A percentile compares a stretch with the other conserved stretches of the same genome.
These are phyloP conservation scores for Heterodera carotae DNA, from an alignment of 1,140 invertebrate species.

Conservation along the genomic window DNA sequence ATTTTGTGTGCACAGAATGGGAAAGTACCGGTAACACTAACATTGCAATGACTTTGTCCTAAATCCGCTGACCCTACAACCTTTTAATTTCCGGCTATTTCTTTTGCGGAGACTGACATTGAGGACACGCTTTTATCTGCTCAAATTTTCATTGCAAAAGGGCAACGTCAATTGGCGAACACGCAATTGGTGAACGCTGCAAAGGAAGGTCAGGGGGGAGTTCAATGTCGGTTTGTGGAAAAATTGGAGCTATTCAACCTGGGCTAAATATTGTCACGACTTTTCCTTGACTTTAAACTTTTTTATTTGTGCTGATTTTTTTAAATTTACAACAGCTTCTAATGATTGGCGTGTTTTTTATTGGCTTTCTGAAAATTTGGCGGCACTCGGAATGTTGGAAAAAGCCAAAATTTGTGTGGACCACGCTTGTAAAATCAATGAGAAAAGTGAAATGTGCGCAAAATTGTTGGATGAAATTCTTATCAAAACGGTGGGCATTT, in stretches of 20 bases:
- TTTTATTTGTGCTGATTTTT: not conserved
- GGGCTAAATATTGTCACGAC: too few species aligned
- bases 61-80: too few species aligned
- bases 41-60: too few species aligned
- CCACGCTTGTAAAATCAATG: slow-evolving; percentile 33
- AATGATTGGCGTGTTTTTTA: slow-evolving; percentile 25
- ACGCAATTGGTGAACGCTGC: slow-evolving; percentile 40
- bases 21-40: too few species aligned
- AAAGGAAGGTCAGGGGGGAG: not conserved
- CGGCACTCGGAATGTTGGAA: slow-evolving; percentile 29
- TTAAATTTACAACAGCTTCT: too few species aligned
- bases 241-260: not conserved
- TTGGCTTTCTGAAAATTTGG: slow-evolving; percentile 34
- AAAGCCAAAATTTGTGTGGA: slow-evolving; percentile 41
- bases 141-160: slow-evolving; percentile 8
- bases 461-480: slow-evolving; percentile 30
- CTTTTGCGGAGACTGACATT: slow-evolving; percentile 12
- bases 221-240: not conserved
- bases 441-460: slow-evolving; percentile 21
- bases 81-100: not conserved
- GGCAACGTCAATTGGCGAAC: slow-evolving; percentile 36
- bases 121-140: slow-evolving; percentile 20
- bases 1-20: too few species aligned
- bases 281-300: too few species aligned
- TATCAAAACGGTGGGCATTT: slow-evolving; percentile 13